A percentile compares a stretch with the other conserved stretches of the same genome.
Conservation (phyloP, 2,888 invertebrate genomes). For the Pseudococcus viburni region DNA sequence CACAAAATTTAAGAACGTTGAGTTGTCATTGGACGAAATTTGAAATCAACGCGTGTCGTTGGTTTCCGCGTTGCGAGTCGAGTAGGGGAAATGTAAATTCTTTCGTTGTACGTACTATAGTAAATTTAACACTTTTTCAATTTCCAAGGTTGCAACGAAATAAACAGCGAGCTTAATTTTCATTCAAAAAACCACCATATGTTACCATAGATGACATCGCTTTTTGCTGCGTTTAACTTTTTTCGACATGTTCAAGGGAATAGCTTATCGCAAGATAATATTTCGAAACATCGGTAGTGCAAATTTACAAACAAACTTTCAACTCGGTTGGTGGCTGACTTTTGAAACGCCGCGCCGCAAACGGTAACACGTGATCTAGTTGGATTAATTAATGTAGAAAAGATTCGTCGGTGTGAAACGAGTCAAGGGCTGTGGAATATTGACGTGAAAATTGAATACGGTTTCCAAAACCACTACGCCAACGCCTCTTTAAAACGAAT, state of each 20-base stretch:
- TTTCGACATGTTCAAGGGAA: not conserved
- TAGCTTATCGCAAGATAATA: not conserved
- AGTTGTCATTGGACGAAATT: no score
- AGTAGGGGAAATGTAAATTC: no score
- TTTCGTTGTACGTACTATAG: no score
- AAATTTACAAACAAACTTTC: not conserved
- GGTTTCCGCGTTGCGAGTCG: no score
- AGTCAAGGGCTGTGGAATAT: not conserved
- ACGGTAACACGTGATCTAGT: not conserved
- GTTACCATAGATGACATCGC: not conserved
- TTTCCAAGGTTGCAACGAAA: not conserved
- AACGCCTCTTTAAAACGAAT: not conserved
- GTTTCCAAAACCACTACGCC: not conserved
- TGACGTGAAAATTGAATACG: not conserved
- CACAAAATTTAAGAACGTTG: no score
- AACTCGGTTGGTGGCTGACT: not conserved
- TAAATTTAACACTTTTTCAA: not conserved
- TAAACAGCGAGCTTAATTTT: not conserved
- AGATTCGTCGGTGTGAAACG: not conserved
- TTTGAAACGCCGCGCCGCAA: not conserved
- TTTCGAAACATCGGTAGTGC: not conserved
- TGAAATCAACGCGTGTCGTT: no score
- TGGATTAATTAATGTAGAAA: not conserved
- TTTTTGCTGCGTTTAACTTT: not conserved
- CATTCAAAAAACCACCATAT: constrained; percentile 4